Base-by-base conservation (phyloP, 2,113 vertebrate genomes). In the Perognathus longimembris region DNA sequence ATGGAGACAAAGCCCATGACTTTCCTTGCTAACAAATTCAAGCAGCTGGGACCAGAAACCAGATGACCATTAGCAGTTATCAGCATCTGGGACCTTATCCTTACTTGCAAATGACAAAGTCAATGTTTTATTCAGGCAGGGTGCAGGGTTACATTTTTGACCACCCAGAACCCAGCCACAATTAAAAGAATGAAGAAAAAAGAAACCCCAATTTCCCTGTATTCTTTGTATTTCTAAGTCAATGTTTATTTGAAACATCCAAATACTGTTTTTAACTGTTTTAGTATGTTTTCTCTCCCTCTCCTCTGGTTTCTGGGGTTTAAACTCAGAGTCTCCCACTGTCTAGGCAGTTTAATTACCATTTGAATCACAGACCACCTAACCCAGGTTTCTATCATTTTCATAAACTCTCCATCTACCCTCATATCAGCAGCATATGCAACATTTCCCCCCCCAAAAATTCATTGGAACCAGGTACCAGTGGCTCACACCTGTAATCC, bases 71-170 rank as follows among this genome's bases (percentile, higher is more conserved):
- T 38, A 77, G 71, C 70, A 66, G 61, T 90, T 91, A 84, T 89
- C 54, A 45, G 54, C 36, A 34, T 38, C 17, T 45, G 5, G 18
- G 10, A 17, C 71, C 10, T 67, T 84, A 84, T 59, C 87, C 84
- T 92, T 80, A 67, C 42, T 73, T 0, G 0, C 20, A 36, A 20
- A 76, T 20, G 50, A 86, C 61, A 94, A 90, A 96, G 76, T 79
- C 24, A 64, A 76, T 21, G 66, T 87, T 96, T 95, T 94, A 84
- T 95, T 86, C 50, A 89, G 70, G 76, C 73, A 88, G 79, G 94
- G 40, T 79, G 79, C 83, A 88, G 17, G 32, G 59, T 86, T 80
- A 94, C 76, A 86, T 91, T 93, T 86, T 67, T 92, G 67, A 89
- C 54, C 67, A 57, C 91, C 85, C 66, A 42, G 59, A 30, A 32